Conservation (phyloP, 1,140 invertebrate genomes). For the Sitobion miscanthi region DNA sequence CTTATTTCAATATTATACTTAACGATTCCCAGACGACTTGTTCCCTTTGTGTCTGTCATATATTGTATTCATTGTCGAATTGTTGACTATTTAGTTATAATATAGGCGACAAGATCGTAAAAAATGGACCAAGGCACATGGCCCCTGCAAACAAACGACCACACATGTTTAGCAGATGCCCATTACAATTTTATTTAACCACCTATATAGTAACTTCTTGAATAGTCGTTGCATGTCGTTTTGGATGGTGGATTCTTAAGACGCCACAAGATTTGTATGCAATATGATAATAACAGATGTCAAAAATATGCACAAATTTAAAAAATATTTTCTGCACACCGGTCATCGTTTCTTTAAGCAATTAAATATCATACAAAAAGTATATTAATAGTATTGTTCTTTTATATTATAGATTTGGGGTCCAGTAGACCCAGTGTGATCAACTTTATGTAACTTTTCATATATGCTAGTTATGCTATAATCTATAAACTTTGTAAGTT, state of each 20-base stretch:
- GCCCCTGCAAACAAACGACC: slow-evolving; percentile 21
- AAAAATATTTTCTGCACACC: background rate
- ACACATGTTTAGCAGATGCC: slow-evolving; percentile 54
- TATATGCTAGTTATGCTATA: background rate
- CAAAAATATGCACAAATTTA: background rate
- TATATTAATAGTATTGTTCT: no score
- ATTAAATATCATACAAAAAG: background rate
- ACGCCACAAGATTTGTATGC: background rate
- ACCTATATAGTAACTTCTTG: background rate
- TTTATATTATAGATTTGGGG: background rate
- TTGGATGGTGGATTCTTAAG: background rate
- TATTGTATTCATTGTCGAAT: background rate
- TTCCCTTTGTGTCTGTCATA: background rate
- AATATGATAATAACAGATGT: background rate
- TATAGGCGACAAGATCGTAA: slow-evolving; percentile 41
- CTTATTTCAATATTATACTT: background rate
- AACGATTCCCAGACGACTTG: slow-evolving; percentile 34
- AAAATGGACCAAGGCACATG: slow-evolving; percentile 36
- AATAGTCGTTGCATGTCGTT: background rate
- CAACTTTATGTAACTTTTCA: background rate
- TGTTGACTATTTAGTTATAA: slow-evolving; percentile 21
- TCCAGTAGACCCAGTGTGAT: background rate
- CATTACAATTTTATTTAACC: slow-evolving; percentile 25
- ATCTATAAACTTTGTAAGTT: background rate
- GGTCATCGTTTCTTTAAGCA: background rate